Conservation (phyloP, 2,113 vertebrate species). For the Strix uralensis region DNA sequence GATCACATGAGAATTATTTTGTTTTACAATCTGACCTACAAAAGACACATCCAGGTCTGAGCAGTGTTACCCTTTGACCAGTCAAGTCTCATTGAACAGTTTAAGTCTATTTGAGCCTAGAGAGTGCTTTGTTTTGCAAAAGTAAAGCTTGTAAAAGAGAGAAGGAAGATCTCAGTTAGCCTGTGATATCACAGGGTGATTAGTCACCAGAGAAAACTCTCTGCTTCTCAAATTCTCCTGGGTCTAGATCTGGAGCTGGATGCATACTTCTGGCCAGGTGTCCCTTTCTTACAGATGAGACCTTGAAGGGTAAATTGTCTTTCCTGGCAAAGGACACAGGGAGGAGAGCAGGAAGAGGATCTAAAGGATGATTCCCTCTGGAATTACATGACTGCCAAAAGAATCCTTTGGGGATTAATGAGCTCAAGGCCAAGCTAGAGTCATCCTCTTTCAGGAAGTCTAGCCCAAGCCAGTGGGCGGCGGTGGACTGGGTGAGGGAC, state of each 20-base stretch:
- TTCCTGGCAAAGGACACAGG: not conserved
- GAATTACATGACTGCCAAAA: not conserved
- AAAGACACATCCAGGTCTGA: not conserved
- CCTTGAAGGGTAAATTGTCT: not conserved
- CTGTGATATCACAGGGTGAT: not conserved
- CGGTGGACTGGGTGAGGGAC: not conserved
- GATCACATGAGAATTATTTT: not conserved
- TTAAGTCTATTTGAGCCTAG: not conserved
- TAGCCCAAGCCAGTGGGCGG: not conserved
- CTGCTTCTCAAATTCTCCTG: not conserved
- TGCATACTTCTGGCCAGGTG: not conserved
- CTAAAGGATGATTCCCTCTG: not conserved
- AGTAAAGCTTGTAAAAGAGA: not conserved
- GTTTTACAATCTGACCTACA: not conserved
- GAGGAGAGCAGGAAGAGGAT: not conserved
- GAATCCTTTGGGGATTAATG: not conserved
- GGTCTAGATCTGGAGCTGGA: not conserved
- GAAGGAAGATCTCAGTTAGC: not conserved
- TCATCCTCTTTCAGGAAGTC: not conserved
- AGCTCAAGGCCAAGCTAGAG: not conserved
- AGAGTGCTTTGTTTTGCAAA: not conserved
- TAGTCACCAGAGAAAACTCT: not conserved
- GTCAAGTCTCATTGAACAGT: not conserved
- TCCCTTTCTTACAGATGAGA: not conserved
- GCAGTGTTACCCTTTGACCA: not conserved